Evolutionary conservation across 2,797 vertebrate genomes (phyloP).

Genomic region (Vireo griseus): DNA sequence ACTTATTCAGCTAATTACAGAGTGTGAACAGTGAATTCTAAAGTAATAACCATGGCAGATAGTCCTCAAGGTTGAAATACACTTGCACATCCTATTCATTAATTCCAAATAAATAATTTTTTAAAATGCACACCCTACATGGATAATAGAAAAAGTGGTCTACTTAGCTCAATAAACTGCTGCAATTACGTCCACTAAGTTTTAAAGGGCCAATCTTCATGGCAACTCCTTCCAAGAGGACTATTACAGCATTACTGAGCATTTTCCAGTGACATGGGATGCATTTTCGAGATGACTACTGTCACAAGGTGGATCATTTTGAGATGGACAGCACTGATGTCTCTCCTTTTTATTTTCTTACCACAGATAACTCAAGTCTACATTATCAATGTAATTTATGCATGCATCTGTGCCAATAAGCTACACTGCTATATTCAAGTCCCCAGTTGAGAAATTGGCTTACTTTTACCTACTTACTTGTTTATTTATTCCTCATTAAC

Average conservation of each 20-base stretch:
- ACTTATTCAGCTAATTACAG: conserved; percentile 7
- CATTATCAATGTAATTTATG: background rate
- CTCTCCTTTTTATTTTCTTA: background rate
- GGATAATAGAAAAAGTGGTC: background rate
- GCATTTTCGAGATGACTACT: background rate
- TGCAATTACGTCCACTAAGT: background rate
- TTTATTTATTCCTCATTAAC: background rate
- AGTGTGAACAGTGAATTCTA: background rate
- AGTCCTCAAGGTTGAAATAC: background rate
- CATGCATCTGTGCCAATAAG: background rate
- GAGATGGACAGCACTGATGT: fast-evolving
- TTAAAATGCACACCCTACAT: background rate
- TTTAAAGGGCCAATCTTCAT: background rate
- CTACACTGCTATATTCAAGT: background rate
- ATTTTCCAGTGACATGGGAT: background rate
- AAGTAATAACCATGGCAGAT: background rate
- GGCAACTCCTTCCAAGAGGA: background rate
- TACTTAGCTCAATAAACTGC: background rate
- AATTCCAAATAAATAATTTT: conserved; percentile 15
- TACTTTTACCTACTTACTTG: background rate
- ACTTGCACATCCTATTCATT: background rate
- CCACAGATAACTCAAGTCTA: background rate
- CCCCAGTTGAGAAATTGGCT: background rate
- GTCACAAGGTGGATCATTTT: background rate
- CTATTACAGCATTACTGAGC: background rate